Percentiles rank a stretch among this genome's conserved stretches.
Evolutionary conservation across 1,140 invertebrate genomes (phyloP).

Genomic region (Plutomurus gul): DNA sequence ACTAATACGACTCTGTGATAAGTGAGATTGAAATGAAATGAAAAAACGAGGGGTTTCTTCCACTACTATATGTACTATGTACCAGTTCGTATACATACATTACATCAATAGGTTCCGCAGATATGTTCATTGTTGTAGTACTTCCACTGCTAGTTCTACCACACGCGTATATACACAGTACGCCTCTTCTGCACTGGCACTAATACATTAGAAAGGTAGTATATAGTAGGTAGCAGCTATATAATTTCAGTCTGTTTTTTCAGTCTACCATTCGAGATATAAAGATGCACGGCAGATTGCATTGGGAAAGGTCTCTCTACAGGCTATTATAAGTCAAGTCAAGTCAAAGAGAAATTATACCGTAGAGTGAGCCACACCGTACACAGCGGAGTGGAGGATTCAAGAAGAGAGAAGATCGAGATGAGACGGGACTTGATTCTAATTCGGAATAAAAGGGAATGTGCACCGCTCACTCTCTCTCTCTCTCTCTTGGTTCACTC

Average conservation of each 20-base stretch:
- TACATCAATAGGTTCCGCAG: no score
- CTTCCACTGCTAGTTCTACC: not conserved
- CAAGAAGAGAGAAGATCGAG: not conserved
- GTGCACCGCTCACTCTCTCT: not conserved
- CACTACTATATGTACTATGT: not conserved
- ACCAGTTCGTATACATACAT: not conserved
- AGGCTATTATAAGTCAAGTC: no score
- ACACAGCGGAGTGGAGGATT: not conserved
- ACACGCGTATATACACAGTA: not conserved
- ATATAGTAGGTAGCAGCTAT: no score
- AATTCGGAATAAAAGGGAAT: constrained; percentile 4
- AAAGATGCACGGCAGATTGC: not conserved
- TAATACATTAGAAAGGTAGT: no score
- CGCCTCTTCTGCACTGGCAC: no score
- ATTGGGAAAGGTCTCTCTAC: no score
- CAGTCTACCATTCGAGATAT: no score
- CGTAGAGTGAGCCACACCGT: not conserved
- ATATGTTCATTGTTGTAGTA: no score
- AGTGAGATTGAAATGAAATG: constrained; percentile 34
- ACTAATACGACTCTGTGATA: not conserved
- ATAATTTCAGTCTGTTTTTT: no score
- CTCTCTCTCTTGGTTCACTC: constrained; percentile 16
- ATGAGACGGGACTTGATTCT: not conserved
- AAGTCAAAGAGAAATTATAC: constrained; percentile 12
- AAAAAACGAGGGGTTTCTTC: constrained; percentile 21